These are phyloP conservation scores for Electrona antarctica DNA, from an alignment of 2,113 vertebrate species.

Conservation along the genomic window DNA sequence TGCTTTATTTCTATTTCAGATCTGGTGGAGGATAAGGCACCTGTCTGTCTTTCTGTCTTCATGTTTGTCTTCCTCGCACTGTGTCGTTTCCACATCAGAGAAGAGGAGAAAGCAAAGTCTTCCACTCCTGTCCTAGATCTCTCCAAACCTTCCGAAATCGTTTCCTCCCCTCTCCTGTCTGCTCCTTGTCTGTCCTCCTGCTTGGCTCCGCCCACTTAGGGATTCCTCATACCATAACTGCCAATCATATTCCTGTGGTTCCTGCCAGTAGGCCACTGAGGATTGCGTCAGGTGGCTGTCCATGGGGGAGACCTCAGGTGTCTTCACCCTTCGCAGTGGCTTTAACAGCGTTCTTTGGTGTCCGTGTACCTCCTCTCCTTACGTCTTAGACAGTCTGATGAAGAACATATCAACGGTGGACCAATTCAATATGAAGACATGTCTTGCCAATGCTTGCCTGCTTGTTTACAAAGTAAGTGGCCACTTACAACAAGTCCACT, in stretches of 20 bases:
- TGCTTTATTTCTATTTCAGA: slow-evolving; percentile 54
- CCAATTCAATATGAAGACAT: slow-evolving; percentile 38
- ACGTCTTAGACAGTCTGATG: slow-evolving; percentile 37
- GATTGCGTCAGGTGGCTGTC: slow-evolving; percentile 46
- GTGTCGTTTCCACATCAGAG: slow-evolving; percentile 70
- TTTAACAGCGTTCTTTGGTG: slow-evolving; percentile 32
- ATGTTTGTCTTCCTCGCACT: slow-evolving; percentile 70
- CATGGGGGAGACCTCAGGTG: slow-evolving; percentile 26
- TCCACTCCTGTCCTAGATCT: slow-evolving; percentile 67
- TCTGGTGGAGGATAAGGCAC: slow-evolving; percentile 77
- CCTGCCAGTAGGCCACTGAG: slow-evolving; percentile 38
- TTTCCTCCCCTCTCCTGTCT: slow-evolving; percentile 36
- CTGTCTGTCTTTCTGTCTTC: slow-evolving; percentile 47
- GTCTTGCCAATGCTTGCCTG: slow-evolving; percentile 58
- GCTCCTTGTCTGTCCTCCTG: slow-evolving; percentile 35
- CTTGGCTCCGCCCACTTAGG: slow-evolving; percentile 5
- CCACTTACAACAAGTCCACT: slow-evolving; percentile 25
- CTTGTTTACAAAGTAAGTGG: slow-evolving; percentile 30
- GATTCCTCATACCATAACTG: slow-evolving; percentile 50
- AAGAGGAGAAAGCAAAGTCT: slow-evolving; percentile 70
- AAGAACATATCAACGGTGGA: slow-evolving; percentile 62
- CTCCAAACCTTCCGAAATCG: slow-evolving; percentile 49
- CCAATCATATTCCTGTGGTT: slow-evolving; percentile 46
- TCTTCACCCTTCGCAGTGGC: slow-evolving; percentile 26
- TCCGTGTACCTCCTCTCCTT: slow-evolving; percentile 37